Base-by-base conservation (phyloP, 2,888 invertebrate species). In the Clanis bilineata region DNA sequence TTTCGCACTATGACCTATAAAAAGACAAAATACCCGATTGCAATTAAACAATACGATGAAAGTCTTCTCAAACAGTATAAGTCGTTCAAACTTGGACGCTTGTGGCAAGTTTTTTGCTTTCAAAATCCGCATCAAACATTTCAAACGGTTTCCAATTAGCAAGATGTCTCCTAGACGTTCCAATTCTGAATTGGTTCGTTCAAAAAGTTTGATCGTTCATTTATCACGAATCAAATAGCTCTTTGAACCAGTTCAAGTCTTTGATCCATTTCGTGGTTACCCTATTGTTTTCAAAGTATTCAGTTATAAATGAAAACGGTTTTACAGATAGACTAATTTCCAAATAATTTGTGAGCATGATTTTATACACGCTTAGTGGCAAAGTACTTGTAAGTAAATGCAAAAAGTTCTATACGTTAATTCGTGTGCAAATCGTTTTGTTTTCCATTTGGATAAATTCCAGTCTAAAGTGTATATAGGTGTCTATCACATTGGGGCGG, bases 61-160 rank as follows among this genome's bases (percentile, higher is more conserved):
- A 28, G 22, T 10, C 47, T n/a, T 6, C 9, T 2, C 12, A n/a
- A 28, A 10, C 28, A n/a, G 6, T 51, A 3, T 3, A 2, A 18
- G 18, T 43, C 18, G 10, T 18, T 9, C 15, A 18, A 32, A 32
- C 18, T 51, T 18, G 18, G 18, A 51, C 18, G n/a, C 0, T 4
- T 12, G 15, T 7, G 4, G 28, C 18, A 47, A 44, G 38, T 60
- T 36, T 21, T 58, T 54, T 58, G 25, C 43, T 47, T 63, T 56
- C 60, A 63, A 69, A 69, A 64, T 62, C 57, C 60, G 55, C 1
- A 36, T 12, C 58, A 43, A 69, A 57, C 65, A 62, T 66, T 67
- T 60, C 65, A 67, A 72, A 71, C 63, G 67, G 69, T 71, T 75
- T 73, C 60, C 70, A 76, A 76, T 78, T 74, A 75, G 64, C 61